phyloP scores from a whole-genome alignment of 1,140 invertebrate species.

The Sitodiplosis mosellana region DNA sequence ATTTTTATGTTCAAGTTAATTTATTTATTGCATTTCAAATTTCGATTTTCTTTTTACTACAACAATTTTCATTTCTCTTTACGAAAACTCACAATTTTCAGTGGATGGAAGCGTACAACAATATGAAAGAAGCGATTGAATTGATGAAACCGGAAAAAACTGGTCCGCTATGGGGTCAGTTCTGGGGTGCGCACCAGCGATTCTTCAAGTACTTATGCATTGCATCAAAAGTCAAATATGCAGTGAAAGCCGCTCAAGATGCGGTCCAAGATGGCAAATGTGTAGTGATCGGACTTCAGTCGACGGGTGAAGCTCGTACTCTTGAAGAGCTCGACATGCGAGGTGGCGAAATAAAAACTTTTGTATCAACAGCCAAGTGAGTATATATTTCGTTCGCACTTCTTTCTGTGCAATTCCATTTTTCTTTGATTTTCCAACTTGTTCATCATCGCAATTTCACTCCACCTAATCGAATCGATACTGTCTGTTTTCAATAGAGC shows the following conservation, averaged over 20 bases:
- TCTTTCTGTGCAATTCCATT: too few relatives aligned
- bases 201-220: slow-evolving; percentile 98
- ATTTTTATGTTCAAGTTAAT: too few relatives aligned
- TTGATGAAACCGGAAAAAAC: slow-evolving; percentile 75
- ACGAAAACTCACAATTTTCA: background rate
- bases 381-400: too few relatives aligned
- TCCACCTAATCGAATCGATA: too few relatives aligned
- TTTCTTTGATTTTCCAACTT: too few relatives aligned
- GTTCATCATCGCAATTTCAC: too few relatives aligned
- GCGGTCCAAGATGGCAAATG: slow-evolving; percentile 88
- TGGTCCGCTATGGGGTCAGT: slow-evolving; percentile 91
- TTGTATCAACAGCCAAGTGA: slow-evolving; percentile 88
- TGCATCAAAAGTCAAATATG: slow-evolving; percentile 76
- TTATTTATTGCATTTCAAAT: too few relatives aligned
- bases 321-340: slow-evolving; percentile 81
- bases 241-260: slow-evolving; percentile 57
- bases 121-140: slow-evolving; percentile 79
- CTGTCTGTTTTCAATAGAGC: too few relatives aligned
- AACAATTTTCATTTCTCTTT: too few relatives aligned
- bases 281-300: slow-evolving; percentile 93
- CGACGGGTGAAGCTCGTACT: slow-evolving; percentile 88
- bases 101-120: slow-evolving; percentile 73
- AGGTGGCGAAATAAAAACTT: slow-evolving; percentile 85
- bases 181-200: slow-evolving; percentile 96
- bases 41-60: too few relatives aligned